Evolutionary conservation across 2,797 vertebrate genomes (phyloP).

Genomic region (Hirundo rustica): DNA sequence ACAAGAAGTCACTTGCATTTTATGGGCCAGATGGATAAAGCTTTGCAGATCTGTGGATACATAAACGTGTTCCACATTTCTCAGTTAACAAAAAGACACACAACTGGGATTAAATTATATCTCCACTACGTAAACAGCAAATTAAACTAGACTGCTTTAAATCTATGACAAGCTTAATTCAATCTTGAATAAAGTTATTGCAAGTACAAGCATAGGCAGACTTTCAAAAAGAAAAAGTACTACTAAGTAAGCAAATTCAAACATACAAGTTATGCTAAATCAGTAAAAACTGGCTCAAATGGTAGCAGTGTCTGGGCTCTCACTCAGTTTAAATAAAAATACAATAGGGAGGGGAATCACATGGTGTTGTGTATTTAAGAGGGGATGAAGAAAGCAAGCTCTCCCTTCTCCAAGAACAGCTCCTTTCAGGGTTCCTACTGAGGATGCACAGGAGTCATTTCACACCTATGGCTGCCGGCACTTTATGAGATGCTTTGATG

Average conservation of each 20-base stretch:
- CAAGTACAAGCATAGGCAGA: background rate
- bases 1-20: background rate
- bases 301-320: background rate
- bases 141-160: background rate
- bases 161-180: background rate
- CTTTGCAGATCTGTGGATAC: background rate
- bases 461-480: background rate
- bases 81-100: background rate
- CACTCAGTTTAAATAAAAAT: background rate
- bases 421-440: background rate
- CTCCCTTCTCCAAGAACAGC: background rate
- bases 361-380: background rate
- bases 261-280: rapidly evolving
- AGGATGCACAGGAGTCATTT: background rate
- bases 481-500: background rate
- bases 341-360: background rate
- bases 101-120: background rate
- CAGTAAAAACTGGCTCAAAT: background rate
- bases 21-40: background rate
- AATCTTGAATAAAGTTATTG: background rate
- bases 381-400: background rate
- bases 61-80: background rate
- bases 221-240: background rate
- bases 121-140: background rate
- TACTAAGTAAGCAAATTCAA: background rate